These are phyloP conservation scores for Harpegnathos saltator DNA, from an alignment of 1,140 invertebrate genomes.

Conservation along the genomic window DNA sequence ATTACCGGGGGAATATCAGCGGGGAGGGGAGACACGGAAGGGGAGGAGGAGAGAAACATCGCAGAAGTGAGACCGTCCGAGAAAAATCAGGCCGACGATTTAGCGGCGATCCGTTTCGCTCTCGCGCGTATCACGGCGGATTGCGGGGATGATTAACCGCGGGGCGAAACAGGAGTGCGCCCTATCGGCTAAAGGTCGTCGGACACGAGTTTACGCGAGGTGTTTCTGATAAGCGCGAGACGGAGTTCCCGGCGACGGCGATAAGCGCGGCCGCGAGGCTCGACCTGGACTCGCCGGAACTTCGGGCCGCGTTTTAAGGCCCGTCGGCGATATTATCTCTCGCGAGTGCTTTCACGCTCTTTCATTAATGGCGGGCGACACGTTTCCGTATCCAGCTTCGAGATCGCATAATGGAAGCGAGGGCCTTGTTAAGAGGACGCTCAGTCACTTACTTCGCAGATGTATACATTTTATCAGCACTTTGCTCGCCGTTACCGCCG, in stretches of 20 bases:
- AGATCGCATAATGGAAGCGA: constrained; percentile 40
- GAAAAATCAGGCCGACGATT: too few species aligned
- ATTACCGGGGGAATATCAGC: too few species aligned
- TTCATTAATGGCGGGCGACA: constrained; percentile 47
- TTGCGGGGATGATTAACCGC: constrained; percentile 7
- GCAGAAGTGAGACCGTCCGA: too few species aligned
- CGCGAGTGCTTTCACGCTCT: constrained; percentile 41
- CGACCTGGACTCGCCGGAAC: neutral
- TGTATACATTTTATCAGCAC: constrained; percentile 55
- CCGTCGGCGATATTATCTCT: constrained; percentile 47
- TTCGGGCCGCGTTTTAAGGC: constrained; percentile 29
- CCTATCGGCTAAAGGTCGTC: constrained; percentile 15
- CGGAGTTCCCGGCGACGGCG: neutral
- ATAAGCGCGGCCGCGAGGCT: neutral
- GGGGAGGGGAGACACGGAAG: too few species aligned
- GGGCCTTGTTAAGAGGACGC: constrained; percentile 13
- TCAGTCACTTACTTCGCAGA: constrained; percentile 47
- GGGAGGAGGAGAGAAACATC: too few species aligned
- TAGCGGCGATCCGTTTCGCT: neutral
- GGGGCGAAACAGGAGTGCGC: neutral
- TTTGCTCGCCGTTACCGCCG: constrained; percentile 43
- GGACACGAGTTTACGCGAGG: constrained; percentile 12
- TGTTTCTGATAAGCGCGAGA: constrained; percentile 35
- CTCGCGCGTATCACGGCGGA: too few species aligned
- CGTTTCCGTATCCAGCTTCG: neutral